A percentile compares a stretch with the other conserved stretches of the same genome.
phyloP scores from a whole-genome alignment of 2,888 invertebrate species.

The Sesia bembeciformis region DNA sequence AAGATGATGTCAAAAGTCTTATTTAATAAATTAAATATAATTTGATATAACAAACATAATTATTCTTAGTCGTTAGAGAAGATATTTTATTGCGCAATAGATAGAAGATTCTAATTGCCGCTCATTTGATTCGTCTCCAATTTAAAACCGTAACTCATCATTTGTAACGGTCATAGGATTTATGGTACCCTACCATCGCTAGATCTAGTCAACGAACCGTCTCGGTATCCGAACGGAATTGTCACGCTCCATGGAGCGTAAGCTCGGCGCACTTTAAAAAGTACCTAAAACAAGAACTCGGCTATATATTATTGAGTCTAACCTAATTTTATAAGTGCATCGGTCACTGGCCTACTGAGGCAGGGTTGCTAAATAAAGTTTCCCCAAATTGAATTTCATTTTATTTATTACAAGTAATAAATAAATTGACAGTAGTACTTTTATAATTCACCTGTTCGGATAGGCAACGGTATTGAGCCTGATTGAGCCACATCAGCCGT shows the following conservation, averaged over 20 bases:
- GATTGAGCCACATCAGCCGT: no score
- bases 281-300: conserved; percentile 8
- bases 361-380: no score
- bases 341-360: conserved; percentile 13
- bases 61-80: no score
- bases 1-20: no score
- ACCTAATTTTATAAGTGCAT: conserved; percentile 21
- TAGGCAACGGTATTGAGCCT: no score
- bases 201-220: conserved; percentile 9
- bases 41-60: no score
- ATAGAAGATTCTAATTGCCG: background rate
- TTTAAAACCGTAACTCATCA: background rate
- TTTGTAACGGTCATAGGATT: background rate
- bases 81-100: no score
- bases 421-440: no score
- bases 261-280: conserved; percentile 1
- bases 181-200: background rate
- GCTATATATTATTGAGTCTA: conserved; percentile 23
- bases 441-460: no score
- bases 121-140: background rate
- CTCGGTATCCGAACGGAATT: conserved; percentile 23
- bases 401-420: no score
- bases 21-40: no score
- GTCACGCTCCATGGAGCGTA: conserved; percentile 23
- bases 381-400: no score